These are phyloP conservation scores for Coelopa pilipes DNA, from an alignment of 2,888 invertebrate genomes.

Conservation along the genomic window DNA sequence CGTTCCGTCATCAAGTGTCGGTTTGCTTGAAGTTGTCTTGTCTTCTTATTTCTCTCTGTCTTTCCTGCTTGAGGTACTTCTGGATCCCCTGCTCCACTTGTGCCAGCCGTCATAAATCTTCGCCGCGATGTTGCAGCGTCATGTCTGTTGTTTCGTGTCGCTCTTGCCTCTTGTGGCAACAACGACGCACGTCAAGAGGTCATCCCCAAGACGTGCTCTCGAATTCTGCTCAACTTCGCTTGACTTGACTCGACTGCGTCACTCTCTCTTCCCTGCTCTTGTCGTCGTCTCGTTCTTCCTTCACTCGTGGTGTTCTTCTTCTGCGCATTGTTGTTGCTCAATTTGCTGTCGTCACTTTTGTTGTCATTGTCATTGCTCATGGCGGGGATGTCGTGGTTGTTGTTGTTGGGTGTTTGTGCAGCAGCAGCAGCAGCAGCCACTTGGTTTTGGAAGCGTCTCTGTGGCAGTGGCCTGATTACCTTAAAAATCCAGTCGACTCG, in stretches of 20 bases:
- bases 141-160: neutral
- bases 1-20: too few species aligned
- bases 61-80: neutral
- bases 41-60: neutral
- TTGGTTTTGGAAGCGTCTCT: neutral
- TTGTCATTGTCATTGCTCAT: neutral
- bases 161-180: too few species aligned
- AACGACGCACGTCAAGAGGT: too few species aligned
- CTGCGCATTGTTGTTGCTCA: neutral
- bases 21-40: too few species aligned
- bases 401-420: neutral
- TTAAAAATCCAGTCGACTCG: slow-evolving; percentile 33
- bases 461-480: slow-evolving; percentile 43
- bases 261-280: neutral
- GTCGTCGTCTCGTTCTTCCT: too few species aligned
- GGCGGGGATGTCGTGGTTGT: neutral
- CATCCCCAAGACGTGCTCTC: neutral
- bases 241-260: neutral
- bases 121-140: slow-evolving; percentile 7
- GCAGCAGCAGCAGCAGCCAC: neutral
- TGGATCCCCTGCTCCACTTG: neutral
- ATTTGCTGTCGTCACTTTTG: neutral
- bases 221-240: too few species aligned
- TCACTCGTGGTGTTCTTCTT: too few species aligned
- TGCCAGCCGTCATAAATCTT: neutral